Evolutionary conservation across 2,888 invertebrate genomes (phyloP).

Genomic region (Oeneis ivallda): DNA sequence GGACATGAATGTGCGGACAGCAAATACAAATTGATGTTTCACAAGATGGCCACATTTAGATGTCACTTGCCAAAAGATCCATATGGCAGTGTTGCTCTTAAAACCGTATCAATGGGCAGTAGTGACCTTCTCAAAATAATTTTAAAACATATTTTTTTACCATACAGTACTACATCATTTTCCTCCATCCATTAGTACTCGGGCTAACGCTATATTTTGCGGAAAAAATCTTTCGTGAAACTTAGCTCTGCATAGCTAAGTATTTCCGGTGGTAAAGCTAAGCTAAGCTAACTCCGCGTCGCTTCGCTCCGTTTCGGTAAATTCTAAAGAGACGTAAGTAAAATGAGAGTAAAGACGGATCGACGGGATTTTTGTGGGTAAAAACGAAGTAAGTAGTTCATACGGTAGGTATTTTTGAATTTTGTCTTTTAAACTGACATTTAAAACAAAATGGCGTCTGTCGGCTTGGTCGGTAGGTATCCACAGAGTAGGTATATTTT

Average conservation of each 20-base stretch:
- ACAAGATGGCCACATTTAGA: too few species aligned
- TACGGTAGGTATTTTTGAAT: constrained; percentile 59
- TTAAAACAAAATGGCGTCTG: constrained; percentile 46
- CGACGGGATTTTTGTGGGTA: constrained; percentile 24
- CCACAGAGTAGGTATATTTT: constrained; percentile 36
- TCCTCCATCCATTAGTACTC: not conserved
- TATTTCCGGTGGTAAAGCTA: constrained; percentile 7
- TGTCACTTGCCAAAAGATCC: too few species aligned
- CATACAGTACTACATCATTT: not conserved
- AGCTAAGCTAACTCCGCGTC: constrained; percentile 31
- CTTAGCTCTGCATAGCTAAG: not conserved
- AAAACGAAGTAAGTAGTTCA: constrained; percentile 40
- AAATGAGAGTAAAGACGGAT: constrained; percentile 15
- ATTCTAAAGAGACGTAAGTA: constrained; percentile 25
- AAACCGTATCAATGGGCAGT: too few species aligned
- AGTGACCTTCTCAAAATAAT: too few species aligned
- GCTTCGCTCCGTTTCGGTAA: constrained; percentile 30
- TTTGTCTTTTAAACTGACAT: constrained; percentile 25
- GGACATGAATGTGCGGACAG: too few species aligned
- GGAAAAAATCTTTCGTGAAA: not conserved
- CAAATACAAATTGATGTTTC: too few species aligned
- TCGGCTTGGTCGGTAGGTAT: constrained; percentile 69
- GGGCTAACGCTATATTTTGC: constrained; percentile 2
- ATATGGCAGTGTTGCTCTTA: too few species aligned
- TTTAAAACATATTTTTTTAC: too few species aligned